A percentile compares a stretch with the other conserved stretches of the same genome.
Conservation (phyloP, 2,888 invertebrate species). For the Bedellia somnulentella region DNA sequence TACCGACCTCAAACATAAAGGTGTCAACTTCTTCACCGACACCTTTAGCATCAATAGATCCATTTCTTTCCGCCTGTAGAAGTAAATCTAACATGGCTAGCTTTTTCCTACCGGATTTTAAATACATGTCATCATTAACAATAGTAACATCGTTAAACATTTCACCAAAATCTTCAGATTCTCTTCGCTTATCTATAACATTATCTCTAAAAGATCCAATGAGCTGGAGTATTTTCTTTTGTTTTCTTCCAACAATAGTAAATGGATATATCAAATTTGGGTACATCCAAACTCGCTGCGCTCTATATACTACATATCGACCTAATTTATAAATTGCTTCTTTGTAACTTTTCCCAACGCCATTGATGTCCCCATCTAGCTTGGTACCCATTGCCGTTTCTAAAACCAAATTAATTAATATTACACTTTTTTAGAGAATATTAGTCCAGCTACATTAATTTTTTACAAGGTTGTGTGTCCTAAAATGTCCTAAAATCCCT, state of each 20-base stretch:
- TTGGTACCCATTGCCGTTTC: slow-evolving; percentile 73
- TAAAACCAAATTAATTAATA: too few species aligned
- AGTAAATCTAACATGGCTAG: slow-evolving; percentile 57
- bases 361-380: slow-evolving; percentile 38
- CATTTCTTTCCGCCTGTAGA: slow-evolving; percentile 39
- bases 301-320: slow-evolving; percentile 27
- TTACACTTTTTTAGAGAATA: too few species aligned
- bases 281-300: slow-evolving; percentile 60
- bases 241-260: slow-evolving; percentile 45
- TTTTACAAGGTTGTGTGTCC: too few species aligned
- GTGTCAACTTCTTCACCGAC: slow-evolving; percentile 66
- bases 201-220: slow-evolving; percentile 30
- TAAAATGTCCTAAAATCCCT: too few species aligned
- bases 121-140: slow-evolving; percentile 15
- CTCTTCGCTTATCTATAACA: slow-evolving; percentile 34
- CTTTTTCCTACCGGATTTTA: slow-evolving; percentile 35
- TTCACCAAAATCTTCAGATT: slow-evolving; percentile 13
- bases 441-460: too few species aligned
- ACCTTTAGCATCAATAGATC: slow-evolving; percentile 46
- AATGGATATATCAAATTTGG: slow-evolving; percentile 55
- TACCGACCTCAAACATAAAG: slow-evolving; percentile 63
- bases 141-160: slow-evolving; percentile 8
- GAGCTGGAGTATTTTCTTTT: slow-evolving; percentile 28
- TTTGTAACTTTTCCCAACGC: slow-evolving; percentile 56
- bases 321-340: slow-evolving; percentile 54